Percentiles rank a stretch among this genome's conserved stretches.
phyloP scores from a whole-genome alignment of 2,113 vertebrate species.

The Hypanus sabinus region DNA sequence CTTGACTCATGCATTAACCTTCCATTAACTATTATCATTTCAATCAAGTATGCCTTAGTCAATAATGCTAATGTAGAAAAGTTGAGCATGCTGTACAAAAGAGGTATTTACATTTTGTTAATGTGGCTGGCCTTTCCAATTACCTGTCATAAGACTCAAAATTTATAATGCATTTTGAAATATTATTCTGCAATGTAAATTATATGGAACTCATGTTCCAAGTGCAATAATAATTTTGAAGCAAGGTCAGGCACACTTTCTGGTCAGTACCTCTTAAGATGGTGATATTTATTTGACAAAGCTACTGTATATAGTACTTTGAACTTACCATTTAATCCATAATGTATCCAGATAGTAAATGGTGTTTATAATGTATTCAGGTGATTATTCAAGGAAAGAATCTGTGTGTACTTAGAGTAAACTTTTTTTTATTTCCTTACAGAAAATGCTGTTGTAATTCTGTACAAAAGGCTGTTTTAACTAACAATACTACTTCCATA shows the following conservation, averaged over 20 bases:
- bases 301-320: conserved; percentile 68
- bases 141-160: conserved; percentile 73
- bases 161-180: conserved; percentile 74
- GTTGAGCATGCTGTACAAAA: conserved; percentile 61
- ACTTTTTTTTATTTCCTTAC: background rate
- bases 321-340: conserved; percentile 73
- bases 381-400: background rate
- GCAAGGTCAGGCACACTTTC: conserved; percentile 73
- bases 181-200: conserved; percentile 73
- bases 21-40: conserved; percentile 90
- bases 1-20: conserved; percentile 92
- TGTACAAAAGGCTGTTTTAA: conserved; percentile 14
- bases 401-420: background rate
- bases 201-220: conserved; percentile 80
- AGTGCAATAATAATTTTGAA: conserved; percentile 75
- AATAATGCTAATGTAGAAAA: conserved; percentile 62
- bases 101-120: conserved; percentile 89
- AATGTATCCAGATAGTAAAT: conserved; percentile 74
- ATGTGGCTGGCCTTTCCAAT: conserved; percentile 73
- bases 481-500: background rate
- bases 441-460: background rate
- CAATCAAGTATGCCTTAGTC: conserved; percentile 84
- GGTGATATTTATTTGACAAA: conserved; percentile 90
- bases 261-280: conserved; percentile 83
- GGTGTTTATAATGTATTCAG: conserved; percentile 65